Conservation (phyloP, 2,888 invertebrate genomes). For the Parnassius apollo region DNA sequence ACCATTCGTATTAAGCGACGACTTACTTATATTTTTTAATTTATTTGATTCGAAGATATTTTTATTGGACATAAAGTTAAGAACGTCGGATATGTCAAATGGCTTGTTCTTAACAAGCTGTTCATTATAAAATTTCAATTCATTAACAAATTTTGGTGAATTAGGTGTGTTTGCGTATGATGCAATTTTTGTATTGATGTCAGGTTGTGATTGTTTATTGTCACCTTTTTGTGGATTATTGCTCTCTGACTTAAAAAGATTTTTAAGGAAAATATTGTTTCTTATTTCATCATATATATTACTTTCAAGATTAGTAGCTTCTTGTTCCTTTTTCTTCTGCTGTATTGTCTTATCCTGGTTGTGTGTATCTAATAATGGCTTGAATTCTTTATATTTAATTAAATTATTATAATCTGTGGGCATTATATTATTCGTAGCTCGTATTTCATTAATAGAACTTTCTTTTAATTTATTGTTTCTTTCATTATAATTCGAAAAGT, state of each 20-base stretch:
- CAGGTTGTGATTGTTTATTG: constrained; percentile 34
- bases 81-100: constrained; percentile 56
- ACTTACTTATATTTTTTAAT: constrained; percentile 52
- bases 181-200: constrained; percentile 22
- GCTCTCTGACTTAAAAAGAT: constrained; percentile 46
- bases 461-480: neutral
- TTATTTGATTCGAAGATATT: constrained; percentile 68
- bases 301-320: constrained; percentile 41
- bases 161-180: constrained; percentile 28
- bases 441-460: neutral
- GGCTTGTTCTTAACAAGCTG: constrained; percentile 49
- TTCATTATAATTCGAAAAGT: neutral
- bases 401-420: constrained; percentile 23
- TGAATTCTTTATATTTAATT: constrained; percentile 48
- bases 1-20: constrained; percentile 37
- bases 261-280: constrained; percentile 66
- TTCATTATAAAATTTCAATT: constrained; percentile 51
- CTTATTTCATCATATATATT: constrained; percentile 49
- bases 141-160: constrained; percentile 46
- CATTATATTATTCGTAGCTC: neutral
- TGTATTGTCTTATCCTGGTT: constrained; percentile 33
- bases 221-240: constrained; percentile 32
- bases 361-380: constrained; percentile 38
- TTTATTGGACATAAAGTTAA: constrained; percentile 62
- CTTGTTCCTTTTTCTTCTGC: constrained; percentile 25